Conservation (phyloP, 2,113 vertebrate genomes). For the Lasiurus borealis region DNA sequence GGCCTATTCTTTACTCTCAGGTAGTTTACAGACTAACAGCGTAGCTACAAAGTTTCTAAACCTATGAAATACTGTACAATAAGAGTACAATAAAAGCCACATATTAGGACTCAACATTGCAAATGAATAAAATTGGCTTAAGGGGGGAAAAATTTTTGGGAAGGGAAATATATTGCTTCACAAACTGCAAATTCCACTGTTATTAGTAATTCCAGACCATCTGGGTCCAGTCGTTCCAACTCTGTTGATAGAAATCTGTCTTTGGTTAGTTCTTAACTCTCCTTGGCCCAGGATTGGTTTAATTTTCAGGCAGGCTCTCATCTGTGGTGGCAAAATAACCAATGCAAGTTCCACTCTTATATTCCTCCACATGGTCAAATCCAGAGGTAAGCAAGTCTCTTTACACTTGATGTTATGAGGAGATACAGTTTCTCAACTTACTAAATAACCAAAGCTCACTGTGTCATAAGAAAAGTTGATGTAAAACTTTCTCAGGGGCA, state of each 20-base stretch:
- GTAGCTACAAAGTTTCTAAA: background rate
- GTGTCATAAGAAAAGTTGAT: background rate
- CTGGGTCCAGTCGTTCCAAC: slow-evolving; percentile 4
- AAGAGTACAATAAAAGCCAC: background rate
- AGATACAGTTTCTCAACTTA: background rate
- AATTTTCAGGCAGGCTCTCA: background rate
- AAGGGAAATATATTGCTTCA: background rate
- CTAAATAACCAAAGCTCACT: background rate
- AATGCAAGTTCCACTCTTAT: background rate
- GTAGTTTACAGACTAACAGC: background rate
- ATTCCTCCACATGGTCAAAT: background rate
- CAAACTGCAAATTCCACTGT: background rate
- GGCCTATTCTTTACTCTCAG: background rate
- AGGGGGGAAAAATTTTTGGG: background rate
- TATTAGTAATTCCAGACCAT: background rate
- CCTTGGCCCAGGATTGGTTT: background rate
- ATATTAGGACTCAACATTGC: background rate
- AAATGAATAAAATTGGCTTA: slow-evolving; percentile 22
- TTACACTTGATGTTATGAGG: background rate
- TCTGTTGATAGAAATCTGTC: background rate
- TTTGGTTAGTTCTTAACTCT: background rate
- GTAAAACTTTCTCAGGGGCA: background rate
- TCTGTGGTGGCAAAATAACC: background rate
- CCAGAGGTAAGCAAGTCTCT: background rate
- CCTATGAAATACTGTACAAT: background rate